Evolutionary conservation across 2,888 invertebrate genomes (phyloP).

Genomic region (Philereme transversata): DNA sequence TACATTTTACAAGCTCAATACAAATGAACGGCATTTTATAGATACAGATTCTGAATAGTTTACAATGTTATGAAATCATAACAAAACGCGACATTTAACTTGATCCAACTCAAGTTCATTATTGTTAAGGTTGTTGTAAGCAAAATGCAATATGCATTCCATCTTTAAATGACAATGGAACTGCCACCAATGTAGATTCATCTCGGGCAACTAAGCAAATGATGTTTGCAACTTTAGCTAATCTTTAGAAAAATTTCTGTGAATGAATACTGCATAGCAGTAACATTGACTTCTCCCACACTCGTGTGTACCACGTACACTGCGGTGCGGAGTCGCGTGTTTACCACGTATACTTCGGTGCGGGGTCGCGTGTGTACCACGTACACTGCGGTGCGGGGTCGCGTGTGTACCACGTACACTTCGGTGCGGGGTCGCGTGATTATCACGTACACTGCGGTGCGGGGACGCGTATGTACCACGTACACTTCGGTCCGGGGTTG

Average conservation of each 20-base stretch:
- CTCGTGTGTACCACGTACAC: slow-evolving; percentile 8
- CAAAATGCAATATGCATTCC: slow-evolving; percentile 29
- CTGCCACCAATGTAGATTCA: slow-evolving; percentile 7
- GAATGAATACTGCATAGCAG: slow-evolving; percentile 28
- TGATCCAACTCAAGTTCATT: slow-evolving; percentile 8
- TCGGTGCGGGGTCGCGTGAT: too few relatives aligned
- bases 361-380: too few relatives aligned
- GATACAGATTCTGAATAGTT: slow-evolving; percentile 19
- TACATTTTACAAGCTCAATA: slow-evolving; percentile 36
- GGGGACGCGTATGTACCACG: too few relatives aligned
- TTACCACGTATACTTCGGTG: too few relatives aligned
- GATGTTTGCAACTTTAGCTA: slow-evolving; percentile 19
- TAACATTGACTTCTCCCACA: slow-evolving; percentile 7
- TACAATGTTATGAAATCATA: slow-evolving; percentile 7
- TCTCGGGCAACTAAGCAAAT: slow-evolving; percentile 16
- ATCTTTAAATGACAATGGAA: slow-evolving; percentile 28
- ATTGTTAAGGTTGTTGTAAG: slow-evolving; percentile 18
- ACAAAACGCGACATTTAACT: slow-evolving; percentile 24
- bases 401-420: too few relatives aligned
- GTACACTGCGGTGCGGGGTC: slow-evolving; percentile 1
- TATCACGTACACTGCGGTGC: background rate
- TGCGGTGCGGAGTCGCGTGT: too few relatives aligned
- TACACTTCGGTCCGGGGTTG: too few relatives aligned
- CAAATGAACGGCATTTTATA: slow-evolving; percentile 26
- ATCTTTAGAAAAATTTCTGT: slow-evolving; percentile 22